These are phyloP conservation scores for Heterocephalus glaber DNA, from an alignment of 2,113 vertebrate species.

Conservation along the genomic window DNA sequence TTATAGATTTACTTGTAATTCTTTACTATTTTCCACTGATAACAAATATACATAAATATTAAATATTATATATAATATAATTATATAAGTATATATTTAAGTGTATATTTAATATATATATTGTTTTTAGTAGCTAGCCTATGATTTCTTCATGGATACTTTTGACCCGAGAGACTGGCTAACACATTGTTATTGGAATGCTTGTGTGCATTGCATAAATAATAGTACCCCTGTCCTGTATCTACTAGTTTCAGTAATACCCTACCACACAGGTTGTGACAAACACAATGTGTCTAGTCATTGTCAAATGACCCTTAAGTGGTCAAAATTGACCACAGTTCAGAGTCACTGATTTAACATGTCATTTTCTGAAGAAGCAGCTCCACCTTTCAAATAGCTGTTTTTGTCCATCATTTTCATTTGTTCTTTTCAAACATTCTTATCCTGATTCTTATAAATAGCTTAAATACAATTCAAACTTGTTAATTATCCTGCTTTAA, in stretches of 20 bases:
- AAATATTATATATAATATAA: too few species aligned
- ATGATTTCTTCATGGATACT: neutral
- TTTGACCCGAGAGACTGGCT: neutral
- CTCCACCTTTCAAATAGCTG: neutral
- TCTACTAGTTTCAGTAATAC: neutral
- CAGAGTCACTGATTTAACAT: neutral
- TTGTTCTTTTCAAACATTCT: constrained; percentile 5
- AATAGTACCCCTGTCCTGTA: neutral
- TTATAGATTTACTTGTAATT: too few species aligned
- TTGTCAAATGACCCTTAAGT: neutral
- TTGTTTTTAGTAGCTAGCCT: neutral
- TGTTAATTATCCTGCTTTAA: neutral
- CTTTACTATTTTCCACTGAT: too few species aligned
- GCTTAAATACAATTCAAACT: neutral
- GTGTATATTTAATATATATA: too few species aligned
- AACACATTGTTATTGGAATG: neutral
- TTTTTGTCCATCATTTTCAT: neutral
- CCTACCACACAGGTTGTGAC: neutral
- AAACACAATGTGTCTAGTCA: neutral
- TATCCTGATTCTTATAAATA: neutral
- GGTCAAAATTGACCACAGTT: neutral
- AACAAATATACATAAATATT: too few species aligned
- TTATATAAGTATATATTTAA: too few species aligned
- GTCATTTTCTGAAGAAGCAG: constrained; percentile 5
- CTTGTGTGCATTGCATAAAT: neutral